phyloP scores from a whole-genome alignment of 2,888 invertebrate species.

The Acrobasis suavella region DNA sequence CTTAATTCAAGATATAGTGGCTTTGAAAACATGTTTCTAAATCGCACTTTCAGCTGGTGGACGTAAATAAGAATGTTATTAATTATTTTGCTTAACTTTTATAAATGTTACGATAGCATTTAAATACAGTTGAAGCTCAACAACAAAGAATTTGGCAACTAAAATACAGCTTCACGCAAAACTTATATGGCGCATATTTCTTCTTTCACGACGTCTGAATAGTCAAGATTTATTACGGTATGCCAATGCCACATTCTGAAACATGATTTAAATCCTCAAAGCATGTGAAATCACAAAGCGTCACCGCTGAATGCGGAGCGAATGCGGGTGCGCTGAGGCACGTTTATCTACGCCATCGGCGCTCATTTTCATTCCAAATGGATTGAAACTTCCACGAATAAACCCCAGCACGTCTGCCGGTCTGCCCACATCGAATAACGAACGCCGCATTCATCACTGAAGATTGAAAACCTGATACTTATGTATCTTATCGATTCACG shows the following conservation, averaged over 20 bases:
- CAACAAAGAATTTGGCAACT: too few species aligned
- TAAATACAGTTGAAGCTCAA: too few species aligned
- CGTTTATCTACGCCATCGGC: constrained; percentile 21
- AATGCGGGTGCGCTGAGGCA: constrained; percentile 16
- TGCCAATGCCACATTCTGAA: constrained; percentile 11
- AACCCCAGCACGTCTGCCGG: constrained; percentile 4
- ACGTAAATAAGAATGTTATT: neutral
- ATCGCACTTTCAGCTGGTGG: neutral
- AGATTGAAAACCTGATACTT: constrained; percentile 23
- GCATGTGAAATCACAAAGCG: constrained; percentile 12
- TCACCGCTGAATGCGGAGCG: constrained; percentile 18
- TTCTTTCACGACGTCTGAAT: neutral
- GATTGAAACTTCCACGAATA: constrained; percentile 20
- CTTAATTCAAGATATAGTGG: neutral
- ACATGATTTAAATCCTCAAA: constrained; percentile 11
- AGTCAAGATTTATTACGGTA: constrained; percentile 3
- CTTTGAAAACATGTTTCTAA: neutral
- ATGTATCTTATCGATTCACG: constrained; percentile 23
- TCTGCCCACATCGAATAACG: constrained; percentile 16
- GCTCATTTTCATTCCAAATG: constrained; percentile 21
- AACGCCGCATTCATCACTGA: constrained; percentile 20
- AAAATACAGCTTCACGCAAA: neutral
- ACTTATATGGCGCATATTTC: neutral
- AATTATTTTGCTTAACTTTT: too few species aligned
- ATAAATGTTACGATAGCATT: too few species aligned